Conservation (phyloP, 2,888 invertebrate species). For the Hirtodrosophila histrioides region DNA sequence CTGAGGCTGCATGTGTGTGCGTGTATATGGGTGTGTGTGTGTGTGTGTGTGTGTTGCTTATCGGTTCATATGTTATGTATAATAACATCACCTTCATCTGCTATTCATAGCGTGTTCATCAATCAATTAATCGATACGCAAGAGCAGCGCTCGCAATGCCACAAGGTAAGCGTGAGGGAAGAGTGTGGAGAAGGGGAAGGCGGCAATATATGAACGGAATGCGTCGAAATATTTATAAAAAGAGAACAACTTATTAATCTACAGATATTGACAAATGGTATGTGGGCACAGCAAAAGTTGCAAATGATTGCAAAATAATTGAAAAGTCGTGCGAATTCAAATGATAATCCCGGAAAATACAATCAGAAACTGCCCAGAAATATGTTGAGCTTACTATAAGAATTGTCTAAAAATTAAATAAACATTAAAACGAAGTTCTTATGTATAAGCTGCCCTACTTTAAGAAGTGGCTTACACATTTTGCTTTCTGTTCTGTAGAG, state of each 20-base stretch:
- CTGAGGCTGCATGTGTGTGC: slow-evolving; percentile 27
- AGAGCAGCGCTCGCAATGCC: slow-evolving; percentile 33
- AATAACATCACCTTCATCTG: slow-evolving; percentile 68
- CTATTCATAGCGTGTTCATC: slow-evolving; percentile 78
- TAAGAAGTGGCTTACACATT: too few relatives aligned
- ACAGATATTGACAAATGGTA: slow-evolving; percentile 28
- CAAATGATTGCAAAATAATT: slow-evolving; percentile 9
- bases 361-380: too few relatives aligned
- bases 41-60: slow-evolving; percentile 39
- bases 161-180: slow-evolving; percentile 3
- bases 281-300: background rate
- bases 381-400: too few relatives aligned
- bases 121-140: slow-evolving; percentile 78
- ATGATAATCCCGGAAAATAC: too few relatives aligned
- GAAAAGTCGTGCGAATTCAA: background rate
- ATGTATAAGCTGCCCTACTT: too few relatives aligned
- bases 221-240: slow-evolving; percentile 35
- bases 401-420: too few relatives aligned
- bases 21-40: slow-evolving; percentile 7
- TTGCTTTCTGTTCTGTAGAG: too few relatives aligned
- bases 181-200: background rate
- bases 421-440: too few relatives aligned
- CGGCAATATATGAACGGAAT: background rate
- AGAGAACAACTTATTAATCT: slow-evolving; percentile 7
- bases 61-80: slow-evolving; percentile 65